Conservation (phyloP, 2,797 vertebrate species). For the Eulemur rubriventer region DNA sequence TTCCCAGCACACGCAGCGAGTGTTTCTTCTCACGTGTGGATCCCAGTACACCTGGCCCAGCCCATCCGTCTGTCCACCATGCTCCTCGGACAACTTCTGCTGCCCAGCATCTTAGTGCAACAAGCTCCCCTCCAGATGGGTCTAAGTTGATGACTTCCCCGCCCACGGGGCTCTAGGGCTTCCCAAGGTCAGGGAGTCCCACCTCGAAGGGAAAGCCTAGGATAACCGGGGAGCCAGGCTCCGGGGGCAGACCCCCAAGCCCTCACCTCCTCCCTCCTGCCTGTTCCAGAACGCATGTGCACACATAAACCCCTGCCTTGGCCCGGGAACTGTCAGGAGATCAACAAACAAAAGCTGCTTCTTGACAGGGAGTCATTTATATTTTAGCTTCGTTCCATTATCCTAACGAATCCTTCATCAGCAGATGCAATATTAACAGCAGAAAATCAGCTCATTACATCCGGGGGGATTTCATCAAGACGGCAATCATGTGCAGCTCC, state of each 20-base stretch:
- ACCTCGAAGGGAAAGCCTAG: not conserved
- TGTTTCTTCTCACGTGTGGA: accelerated
- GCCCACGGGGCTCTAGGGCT: not conserved
- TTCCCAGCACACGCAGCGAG: not conserved
- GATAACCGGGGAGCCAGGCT: not conserved
- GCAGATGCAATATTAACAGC: conserved; percentile 99
- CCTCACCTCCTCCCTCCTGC: not conserved
- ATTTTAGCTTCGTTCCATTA: conserved; percentile 99
- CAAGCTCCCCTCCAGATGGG: not conserved
- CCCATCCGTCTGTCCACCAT: not conserved
- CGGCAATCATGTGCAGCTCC: conserved; percentile 98
- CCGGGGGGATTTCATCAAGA: conserved; percentile 99
- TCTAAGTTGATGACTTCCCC: not conserved
- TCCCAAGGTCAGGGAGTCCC: not conserved
- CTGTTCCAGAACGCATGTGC: conserved; percentile 32
- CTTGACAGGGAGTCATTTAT: conserved; percentile 99
- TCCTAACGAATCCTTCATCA: conserved; percentile 99
- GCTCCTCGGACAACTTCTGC: not conserved
- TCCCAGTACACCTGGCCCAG: accelerated
- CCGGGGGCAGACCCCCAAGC: not conserved
- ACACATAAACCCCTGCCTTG: conserved; percentile 78
- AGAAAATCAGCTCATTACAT: conserved; percentile 99
- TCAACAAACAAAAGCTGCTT: conserved; percentile 99
- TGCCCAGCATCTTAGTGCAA: not conserved
- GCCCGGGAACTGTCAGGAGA: conserved; percentile 93